These are phyloP conservation scores for Acanthopagrus latus DNA, from an alignment of 2,797 vertebrate genomes.

Conservation along the genomic window DNA sequence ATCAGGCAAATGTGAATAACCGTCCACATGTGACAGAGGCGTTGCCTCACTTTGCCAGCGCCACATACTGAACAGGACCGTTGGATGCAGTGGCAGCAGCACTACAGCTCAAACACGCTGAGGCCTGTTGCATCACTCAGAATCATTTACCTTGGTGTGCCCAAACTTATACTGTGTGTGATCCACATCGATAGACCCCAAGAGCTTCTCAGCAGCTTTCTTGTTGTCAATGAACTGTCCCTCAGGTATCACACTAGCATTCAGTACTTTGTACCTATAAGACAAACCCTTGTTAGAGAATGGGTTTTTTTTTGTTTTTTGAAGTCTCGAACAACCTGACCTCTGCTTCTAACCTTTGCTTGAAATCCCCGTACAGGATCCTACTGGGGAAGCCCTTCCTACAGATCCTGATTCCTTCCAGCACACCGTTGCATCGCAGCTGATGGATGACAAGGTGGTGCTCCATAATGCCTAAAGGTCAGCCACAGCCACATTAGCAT, in stretches of 20 bases:
- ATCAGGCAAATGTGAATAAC: not conserved
- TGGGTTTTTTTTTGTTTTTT: conserved; percentile 5
- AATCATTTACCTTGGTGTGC: conserved; percentile 88
- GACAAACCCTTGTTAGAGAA: not conserved
- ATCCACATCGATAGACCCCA: conserved; percentile 91
- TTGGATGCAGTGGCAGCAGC: too few species aligned
- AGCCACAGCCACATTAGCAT: not conserved
- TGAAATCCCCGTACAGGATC: conserved; percentile 90
- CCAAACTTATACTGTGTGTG: conserved; percentile 92
- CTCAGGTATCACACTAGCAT: conserved; percentile 91
- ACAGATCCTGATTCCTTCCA: conserved; percentile 91
- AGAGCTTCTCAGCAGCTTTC: conserved; percentile 91
- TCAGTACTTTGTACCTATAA: conserved; percentile 86
- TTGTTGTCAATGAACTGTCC: conserved; percentile 94
- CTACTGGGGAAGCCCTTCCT: conserved; percentile 91
- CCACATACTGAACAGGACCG: not conserved
- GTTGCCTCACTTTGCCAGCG: not conserved
- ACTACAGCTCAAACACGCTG: not conserved
- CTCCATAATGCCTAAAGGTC: conserved; percentile 73
- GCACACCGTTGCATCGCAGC: conserved; percentile 89
- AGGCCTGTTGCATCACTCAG: not conserved
- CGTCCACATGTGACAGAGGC: too few species aligned
- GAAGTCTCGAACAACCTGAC: conserved; percentile 79
- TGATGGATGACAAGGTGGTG: conserved; percentile 89
- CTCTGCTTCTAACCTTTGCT: conserved; percentile 89